phyloP scores from a whole-genome alignment of 2,888 invertebrate species.

The Agonum fuliginosum region DNA sequence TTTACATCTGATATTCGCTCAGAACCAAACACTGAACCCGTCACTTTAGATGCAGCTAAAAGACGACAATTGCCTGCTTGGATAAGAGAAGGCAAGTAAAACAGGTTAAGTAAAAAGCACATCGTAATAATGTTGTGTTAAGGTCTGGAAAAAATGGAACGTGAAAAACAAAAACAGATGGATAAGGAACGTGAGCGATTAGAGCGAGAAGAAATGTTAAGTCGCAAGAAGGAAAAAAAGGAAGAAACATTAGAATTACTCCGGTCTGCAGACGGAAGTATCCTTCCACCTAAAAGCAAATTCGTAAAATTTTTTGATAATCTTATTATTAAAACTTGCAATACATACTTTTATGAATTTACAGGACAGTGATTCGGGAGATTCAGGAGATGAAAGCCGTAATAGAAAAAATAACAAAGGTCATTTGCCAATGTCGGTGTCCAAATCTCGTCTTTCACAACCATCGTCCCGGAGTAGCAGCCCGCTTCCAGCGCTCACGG shows the following conservation, averaged over 20 bases:
- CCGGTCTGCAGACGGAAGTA: conserved; percentile 68
- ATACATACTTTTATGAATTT: conserved; percentile 34
- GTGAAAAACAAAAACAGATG: conserved; percentile 91
- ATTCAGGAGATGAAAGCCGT: conserved; percentile 75
- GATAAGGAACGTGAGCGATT: conserved; percentile 84
- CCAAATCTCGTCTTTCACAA: conserved; percentile 38
- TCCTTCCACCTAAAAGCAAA: conserved; percentile 77
- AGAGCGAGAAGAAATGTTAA: conserved; percentile 77
- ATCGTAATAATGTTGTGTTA: not conserved
- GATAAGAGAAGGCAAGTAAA: conserved; percentile 91
- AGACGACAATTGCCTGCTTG: conserved; percentile 95
- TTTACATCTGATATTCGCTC: conserved; percentile 56
- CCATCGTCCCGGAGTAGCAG: conserved; percentile 32
- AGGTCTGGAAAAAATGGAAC: conserved; percentile 98
- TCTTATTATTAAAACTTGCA: not conserved
- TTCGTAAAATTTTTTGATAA: conserved; percentile 76
- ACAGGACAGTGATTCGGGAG: conserved; percentile 71
- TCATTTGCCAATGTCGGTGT: conserved; percentile 62
- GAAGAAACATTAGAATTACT: conserved; percentile 74
- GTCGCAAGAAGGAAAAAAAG: conserved; percentile 75
- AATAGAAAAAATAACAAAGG: conserved; percentile 68
- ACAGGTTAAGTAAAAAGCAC: conserved; percentile 79
- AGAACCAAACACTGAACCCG: conserved; percentile 64
- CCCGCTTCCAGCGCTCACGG: conserved; percentile 65
- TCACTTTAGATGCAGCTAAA: conserved; percentile 86